phyloP scores from a whole-genome alignment of 2,113 vertebrate species.

The Thinocorus orbignyianus region DNA sequence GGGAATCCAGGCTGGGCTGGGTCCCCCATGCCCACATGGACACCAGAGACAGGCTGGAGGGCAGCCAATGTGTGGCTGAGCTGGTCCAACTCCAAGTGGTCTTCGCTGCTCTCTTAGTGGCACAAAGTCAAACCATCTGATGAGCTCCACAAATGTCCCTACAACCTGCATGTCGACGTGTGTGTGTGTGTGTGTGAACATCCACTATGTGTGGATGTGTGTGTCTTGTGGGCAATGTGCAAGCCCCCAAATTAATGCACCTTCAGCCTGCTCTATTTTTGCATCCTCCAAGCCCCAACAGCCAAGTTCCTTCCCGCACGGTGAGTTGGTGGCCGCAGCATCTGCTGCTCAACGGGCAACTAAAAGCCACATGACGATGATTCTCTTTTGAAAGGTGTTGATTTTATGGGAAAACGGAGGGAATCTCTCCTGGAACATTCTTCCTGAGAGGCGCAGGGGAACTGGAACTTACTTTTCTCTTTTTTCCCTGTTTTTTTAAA shows the following conservation, averaged over 20 bases:
- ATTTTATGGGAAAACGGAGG: background rate
- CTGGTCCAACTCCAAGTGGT: background rate
- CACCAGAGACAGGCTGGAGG: background rate
- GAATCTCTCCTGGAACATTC: background rate
- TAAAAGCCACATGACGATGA: background rate
- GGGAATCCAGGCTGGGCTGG: background rate
- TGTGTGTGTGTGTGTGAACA: background rate
- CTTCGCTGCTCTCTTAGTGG: background rate
- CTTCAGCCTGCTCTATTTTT: slow-evolving; percentile 2
- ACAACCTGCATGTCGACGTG: accelerated
- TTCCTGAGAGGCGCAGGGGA: background rate
- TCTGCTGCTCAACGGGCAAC: slow-evolving; percentile 12
- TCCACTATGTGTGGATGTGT: background rate
- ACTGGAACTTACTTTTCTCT: background rate
- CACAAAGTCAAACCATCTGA: background rate
- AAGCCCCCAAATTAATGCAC: background rate
- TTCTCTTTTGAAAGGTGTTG: background rate
- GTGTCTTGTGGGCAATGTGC: background rate
- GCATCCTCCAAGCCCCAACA: background rate
- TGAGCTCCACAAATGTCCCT: background rate
- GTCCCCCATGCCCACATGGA: background rate
- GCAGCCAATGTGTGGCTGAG: background rate
- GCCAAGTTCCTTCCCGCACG: background rate
- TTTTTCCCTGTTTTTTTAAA: background rate
- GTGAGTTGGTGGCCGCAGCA: background rate